A percentile compares a stretch with the other conserved stretches of the same genome.
These are phyloP conservation scores for Acanthacorydalis orientalis DNA, from an alignment of 2,888 invertebrate species.

Conservation along the genomic window DNA sequence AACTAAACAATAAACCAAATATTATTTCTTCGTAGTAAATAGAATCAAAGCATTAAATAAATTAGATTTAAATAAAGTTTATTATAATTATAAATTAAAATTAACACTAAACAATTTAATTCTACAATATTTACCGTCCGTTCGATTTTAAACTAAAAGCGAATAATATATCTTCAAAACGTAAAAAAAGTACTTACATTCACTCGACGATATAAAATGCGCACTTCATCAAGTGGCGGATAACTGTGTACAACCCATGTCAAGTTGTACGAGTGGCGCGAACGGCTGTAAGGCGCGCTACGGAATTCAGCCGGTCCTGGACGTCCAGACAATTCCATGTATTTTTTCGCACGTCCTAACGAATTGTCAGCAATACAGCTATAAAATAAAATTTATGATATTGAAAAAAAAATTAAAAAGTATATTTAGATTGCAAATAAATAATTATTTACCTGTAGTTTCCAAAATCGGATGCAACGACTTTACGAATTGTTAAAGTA, in stretches of 20 bases:
- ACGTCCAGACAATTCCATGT: conserved; percentile 35
- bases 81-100: too few species aligned
- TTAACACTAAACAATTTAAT: too few species aligned
- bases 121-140: too few species aligned
- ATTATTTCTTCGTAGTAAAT: too few species aligned
- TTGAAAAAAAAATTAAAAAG: not conserved
- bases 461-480: conserved; percentile 45
- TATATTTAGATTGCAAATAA: not conserved
- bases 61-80: too few species aligned
- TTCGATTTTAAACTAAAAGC: too few species aligned
- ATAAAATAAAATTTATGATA: conserved; percentile 11
- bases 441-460: conserved; percentile 27
- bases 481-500: conserved; percentile 44
- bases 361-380: conserved; percentile 37
- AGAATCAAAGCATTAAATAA: too few species aligned
- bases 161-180: too few species aligned
- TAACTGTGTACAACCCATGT: conserved; percentile 42
- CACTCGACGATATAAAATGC: conserved; percentile 33
- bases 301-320: conserved; percentile 37
- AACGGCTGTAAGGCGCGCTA: conserved; percentile 32
- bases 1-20: too few species aligned
- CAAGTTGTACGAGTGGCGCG: conserved; percentile 35
- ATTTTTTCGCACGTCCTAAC: conserved; percentile 32
- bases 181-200: conserved; percentile 24
- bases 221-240: conserved; percentile 35